Base-by-base conservation (phyloP, 2,113 vertebrate genomes). In the Bufo gargarizans region DNA sequence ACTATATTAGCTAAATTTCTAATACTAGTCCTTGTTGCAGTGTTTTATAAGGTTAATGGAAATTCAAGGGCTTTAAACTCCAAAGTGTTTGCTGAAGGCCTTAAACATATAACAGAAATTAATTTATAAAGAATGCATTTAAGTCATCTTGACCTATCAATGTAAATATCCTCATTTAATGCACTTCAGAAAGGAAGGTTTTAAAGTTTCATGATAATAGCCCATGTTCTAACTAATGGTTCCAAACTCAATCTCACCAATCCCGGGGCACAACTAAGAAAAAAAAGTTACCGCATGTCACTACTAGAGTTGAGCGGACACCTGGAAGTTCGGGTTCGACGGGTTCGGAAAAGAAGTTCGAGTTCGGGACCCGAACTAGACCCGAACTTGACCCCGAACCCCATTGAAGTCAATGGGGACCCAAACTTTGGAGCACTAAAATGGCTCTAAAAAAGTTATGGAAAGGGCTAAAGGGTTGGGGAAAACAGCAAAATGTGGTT, bases 81-180 rank as follows among this genome's bases (percentile, higher is more conserved):
- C 49, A 77, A 20, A 11, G 49, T 77, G 76, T 53, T 77, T 77
- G n/a, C 50, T 20, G 76, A 77, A 59, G 56, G n/a, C 78, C 43
- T 81, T 56, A 81, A 59, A 56, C 22, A 12, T 77, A 53, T 77
- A 55, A 55, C 49, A 55, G 20, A 77, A 77, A 81, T 81, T 81
- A 59, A 59, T 59, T 81, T 81, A 59, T 56, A 81, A 33, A 81
- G 33, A 81, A 59, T 16, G 22, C 56, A 16, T 22, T 81, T 59
- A 59, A 59, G 10, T 17, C 19, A 56, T 56, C 78, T 81, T 81
- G 78, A 81, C 22, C n/a, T 55, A 77, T 8, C 49, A 12, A 55
- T 77, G 76, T 20, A 55, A 77, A 55, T 50, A 50, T 12, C 17
- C 50, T 12, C 9, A 50, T 53, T 53, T 20, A 77, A 22, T 20